Evolutionary conservation across 2,888 invertebrate genomes (phyloP).

Genomic region (Polylopha cassiicola): DNA sequence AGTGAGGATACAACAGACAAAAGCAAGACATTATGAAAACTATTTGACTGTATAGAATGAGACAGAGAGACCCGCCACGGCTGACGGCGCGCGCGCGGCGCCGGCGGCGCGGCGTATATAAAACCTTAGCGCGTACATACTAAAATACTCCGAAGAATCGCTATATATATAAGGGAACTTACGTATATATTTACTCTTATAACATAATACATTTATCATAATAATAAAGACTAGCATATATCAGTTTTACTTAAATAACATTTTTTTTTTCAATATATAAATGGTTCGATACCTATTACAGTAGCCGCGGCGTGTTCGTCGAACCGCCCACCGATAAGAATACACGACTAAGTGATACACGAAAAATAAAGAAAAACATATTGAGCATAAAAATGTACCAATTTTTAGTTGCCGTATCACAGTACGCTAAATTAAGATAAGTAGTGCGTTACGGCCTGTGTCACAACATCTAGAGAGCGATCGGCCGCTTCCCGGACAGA

Average conservation of each 20-base stretch:
- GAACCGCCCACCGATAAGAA: constrained; percentile 13
- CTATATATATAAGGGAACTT: constrained; percentile 51
- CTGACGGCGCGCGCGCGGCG: constrained; percentile 5
- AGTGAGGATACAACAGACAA: too few relatives aligned
- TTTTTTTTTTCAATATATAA: constrained; percentile 44
- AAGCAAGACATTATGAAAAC: too few relatives aligned
- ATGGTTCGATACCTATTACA: constrained; percentile 37
- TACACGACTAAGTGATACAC: too few relatives aligned
- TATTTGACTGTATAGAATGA: too few relatives aligned
- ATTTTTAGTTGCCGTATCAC: constrained; percentile 68
- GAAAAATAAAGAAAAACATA: constrained; percentile 43
- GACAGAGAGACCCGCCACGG: too few relatives aligned
- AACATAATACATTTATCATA: constrained; percentile 52
- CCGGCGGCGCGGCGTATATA: constrained; percentile 39
- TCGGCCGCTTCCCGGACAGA: too few relatives aligned
- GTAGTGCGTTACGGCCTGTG: constrained; percentile 29
- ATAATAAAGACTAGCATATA: constrained; percentile 75
- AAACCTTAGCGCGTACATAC: constrained; percentile 43
- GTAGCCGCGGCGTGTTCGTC: constrained; percentile 11
- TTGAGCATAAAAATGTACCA: constrained; percentile 63
- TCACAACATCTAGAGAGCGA: too few relatives aligned
- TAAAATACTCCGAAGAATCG: constrained; percentile 49
- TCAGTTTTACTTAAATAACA: constrained; percentile 55
- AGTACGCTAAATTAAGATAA: constrained; percentile 63
- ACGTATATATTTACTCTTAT: constrained; percentile 53